Evolutionary conservation across 2,888 invertebrate genomes (phyloP).

Genomic region (Copidosoma aretas): DNA sequence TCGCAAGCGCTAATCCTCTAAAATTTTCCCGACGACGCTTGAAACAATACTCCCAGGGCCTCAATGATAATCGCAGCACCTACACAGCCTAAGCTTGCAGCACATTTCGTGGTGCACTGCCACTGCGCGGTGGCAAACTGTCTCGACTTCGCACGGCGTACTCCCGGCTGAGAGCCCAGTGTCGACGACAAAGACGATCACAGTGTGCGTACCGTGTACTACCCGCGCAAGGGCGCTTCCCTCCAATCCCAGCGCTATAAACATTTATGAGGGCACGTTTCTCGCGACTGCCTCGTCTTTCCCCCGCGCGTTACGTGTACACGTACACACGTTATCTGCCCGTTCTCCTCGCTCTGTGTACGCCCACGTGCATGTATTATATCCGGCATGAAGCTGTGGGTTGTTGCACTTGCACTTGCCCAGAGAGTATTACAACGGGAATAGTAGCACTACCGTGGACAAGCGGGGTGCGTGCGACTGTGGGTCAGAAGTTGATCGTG

Average conservation of each 20-base stretch:
- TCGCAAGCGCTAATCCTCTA: background rate
- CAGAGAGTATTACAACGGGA: too few relatives aligned
- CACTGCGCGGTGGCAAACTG: background rate
- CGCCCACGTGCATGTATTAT: too few relatives aligned
- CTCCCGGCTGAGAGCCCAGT: too few relatives aligned
- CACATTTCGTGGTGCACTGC: too few relatives aligned
- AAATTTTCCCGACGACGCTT: background rate
- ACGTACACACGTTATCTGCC: background rate
- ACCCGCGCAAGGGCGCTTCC: slow-evolving; percentile 1
- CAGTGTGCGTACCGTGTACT: too few relatives aligned
- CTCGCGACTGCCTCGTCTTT: slow-evolving; percentile 6
- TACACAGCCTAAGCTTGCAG: background rate
- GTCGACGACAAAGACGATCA: too few relatives aligned
- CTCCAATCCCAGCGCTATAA: slow-evolving; percentile 34
- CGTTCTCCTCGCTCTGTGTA: background rate
- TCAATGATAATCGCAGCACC: background rate
- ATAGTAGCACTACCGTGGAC: background rate
- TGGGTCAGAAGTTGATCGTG: slow-evolving; percentile 14
- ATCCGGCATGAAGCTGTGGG: too few relatives aligned
- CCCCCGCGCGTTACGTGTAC: background rate
- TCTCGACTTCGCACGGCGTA: background rate
- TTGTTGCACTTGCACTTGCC: too few relatives aligned
- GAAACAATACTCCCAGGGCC: slow-evolving; percentile 15
- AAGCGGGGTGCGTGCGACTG: background rate
- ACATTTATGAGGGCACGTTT: slow-evolving; percentile 35